Conservation (phyloP, 2,888 invertebrate species). For the Esperia sulphurella region DNA sequence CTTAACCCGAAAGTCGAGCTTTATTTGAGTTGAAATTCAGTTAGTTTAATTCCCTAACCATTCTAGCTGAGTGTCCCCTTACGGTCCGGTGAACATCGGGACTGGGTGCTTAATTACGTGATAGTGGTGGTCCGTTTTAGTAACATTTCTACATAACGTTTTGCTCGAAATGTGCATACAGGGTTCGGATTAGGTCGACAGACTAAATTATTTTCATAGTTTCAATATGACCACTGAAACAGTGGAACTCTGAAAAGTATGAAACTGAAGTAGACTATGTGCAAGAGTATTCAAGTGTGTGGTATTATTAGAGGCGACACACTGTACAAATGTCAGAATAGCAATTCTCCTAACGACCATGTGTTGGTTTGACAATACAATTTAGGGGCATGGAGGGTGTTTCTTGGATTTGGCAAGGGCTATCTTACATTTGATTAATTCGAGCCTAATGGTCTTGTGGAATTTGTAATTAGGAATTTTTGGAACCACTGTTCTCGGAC, state of each 20-base stretch:
- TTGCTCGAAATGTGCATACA: slow-evolving; percentile 22
- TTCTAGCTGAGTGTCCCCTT: slow-evolving; percentile 55
- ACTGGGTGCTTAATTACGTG: slow-evolving; percentile 72
- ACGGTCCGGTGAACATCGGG: slow-evolving; percentile 63
- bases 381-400: slow-evolving; percentile 44
- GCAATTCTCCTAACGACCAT: slow-evolving; percentile 42
- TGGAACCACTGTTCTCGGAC: neutral
- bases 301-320: slow-evolving; percentile 19
- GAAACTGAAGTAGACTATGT: slow-evolving; percentile 17
- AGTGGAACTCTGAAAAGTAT: neutral
- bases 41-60: slow-evolving; percentile 56
- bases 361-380: slow-evolving; percentile 64
- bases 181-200: slow-evolving; percentile 18
- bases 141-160: slow-evolving; percentile 44
- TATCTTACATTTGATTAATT: slow-evolving; percentile 64
- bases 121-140: slow-evolving; percentile 64
- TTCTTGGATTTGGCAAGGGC: slow-evolving; percentile 45
- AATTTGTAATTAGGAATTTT: slow-evolving; percentile 51
- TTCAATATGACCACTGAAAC: neutral
- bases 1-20: slow-evolving; percentile 21
- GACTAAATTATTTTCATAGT: slow-evolving; percentile 12
- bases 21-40: slow-evolving; percentile 20
- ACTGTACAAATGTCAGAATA: slow-evolving; percentile 26
- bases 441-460: slow-evolving; percentile 49
- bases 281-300: slow-evolving; percentile 6